phyloP scores from a whole-genome alignment of 2,113 vertebrate species.

The Halcyon malimbica region DNA sequence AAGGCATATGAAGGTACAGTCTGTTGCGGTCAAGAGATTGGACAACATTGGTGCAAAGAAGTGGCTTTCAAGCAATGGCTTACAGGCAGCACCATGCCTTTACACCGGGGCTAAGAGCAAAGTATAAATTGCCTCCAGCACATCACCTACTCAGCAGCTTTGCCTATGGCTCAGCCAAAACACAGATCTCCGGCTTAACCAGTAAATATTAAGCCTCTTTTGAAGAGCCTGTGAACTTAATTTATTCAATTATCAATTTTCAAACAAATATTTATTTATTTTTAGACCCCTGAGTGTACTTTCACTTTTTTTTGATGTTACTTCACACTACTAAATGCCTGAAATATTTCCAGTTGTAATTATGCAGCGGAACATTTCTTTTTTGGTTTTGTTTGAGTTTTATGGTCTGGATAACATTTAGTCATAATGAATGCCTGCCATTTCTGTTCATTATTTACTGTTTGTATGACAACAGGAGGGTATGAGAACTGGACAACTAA shows the following conservation, averaged over 20 bases:
- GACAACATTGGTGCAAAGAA: not conserved
- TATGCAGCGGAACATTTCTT: not conserved
- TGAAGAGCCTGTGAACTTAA: not conserved
- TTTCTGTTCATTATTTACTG: constrained; percentile 23
- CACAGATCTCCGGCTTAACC: not conserved
- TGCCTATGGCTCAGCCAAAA: not conserved
- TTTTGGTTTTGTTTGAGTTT: constrained; percentile 14
- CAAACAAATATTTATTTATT: constrained; percentile 3
- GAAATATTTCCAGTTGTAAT: constrained; percentile 16
- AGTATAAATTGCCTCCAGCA: not conserved
- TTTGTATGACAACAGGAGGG: not conserved
- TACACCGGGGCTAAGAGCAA: not conserved
- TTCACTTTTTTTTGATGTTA: not conserved
- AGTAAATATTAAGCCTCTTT: not conserved
- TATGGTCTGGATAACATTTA: constrained; percentile 17
- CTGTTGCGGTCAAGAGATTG: not conserved
- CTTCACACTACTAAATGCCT: not conserved
- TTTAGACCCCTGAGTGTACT: not conserved
- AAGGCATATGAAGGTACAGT: not conserved
- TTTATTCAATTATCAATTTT: not conserved
- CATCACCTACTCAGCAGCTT: not conserved
- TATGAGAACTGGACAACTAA: not conserved
- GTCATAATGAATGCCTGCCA: not conserved
- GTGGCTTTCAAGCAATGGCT: not conserved
- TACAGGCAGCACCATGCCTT: not conserved